Conservation (phyloP, 2,113 vertebrate species). For the Azemiops feae region DNA sequence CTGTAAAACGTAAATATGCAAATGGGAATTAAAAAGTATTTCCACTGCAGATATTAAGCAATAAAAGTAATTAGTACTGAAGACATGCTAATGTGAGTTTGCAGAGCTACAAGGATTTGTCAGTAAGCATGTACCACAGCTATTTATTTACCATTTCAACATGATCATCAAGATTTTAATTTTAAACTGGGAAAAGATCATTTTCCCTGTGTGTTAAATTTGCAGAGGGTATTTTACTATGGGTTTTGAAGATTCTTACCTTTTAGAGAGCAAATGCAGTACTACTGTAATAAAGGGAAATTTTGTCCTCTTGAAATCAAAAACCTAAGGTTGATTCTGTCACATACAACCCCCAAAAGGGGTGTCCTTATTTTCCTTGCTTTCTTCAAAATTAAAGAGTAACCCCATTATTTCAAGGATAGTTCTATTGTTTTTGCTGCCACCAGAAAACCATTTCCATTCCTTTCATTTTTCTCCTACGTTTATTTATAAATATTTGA, state of each 20-base stretch:
- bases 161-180: neutral
- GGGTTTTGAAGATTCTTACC: neutral
- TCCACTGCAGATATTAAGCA: conserved; percentile 14
- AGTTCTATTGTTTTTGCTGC: neutral
- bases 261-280: neutral
- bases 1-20: conserved; percentile 16
- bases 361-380: neutral
- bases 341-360: neutral
- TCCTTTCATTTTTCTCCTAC: neutral
- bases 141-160: neutral
- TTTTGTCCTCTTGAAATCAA: neutral
- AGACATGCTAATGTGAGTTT: neutral
- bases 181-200: neutral
- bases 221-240: neutral
- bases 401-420: neutral
- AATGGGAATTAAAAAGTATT: neutral
- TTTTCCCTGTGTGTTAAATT: neutral
- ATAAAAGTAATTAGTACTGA: conserved; percentile 17
- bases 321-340: neutral
- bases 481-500: neutral
- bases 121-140: neutral
- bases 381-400: neutral
- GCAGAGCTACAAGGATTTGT: neutral
- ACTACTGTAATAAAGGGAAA: neutral
- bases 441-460: neutral